Base-by-base conservation (phyloP, 2,113 vertebrate species). In the Tiliqua scincoides region DNA sequence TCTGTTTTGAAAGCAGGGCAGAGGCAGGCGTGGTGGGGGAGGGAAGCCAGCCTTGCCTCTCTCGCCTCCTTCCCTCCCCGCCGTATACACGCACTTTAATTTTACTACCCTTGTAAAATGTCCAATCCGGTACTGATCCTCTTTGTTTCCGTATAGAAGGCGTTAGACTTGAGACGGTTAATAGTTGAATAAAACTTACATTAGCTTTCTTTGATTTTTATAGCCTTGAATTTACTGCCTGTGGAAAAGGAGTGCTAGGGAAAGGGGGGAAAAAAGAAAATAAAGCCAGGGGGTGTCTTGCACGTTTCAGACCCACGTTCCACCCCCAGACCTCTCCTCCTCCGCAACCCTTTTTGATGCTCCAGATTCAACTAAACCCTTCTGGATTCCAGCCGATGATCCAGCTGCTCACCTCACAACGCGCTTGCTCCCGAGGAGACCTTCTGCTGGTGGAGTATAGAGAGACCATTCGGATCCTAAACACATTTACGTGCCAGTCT, bases 141-240 rank as follows among this genome's bases (percentile, higher is more conserved):
- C 90, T 93, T 94, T 81, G 70, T 86, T 86, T 94, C 93, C 92
- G 92, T 91, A 83, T 86, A 74, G 91, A 88, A 85, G 72, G 91
- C 91, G 89, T 85, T 75, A 94, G 96, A 96, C 96, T 97, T 96
- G 96, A 85, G 95, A 92, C 91, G 89, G 78, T 95, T 95, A 95
- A 97, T 95, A 97, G 96, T 97, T 96, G 95, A 94, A 97, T 96
- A 97, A 97, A 97, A 97, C 94, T 91, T 95, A 94, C 95, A 97
- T 95, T 93, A 96, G 95, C 94, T 95, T 93, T 92, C 94, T 96
- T 96, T 95, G 91, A 91, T 97, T 97, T 95, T 97, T 98, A 98
- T 97, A 95, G 96, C 93, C 93, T 91, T 96, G 95, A 84, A 97
- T 97, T 97, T 97, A 97, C 95, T 95, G 96, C 96, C 95, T 94